Base-by-base conservation (phyloP, 2,888 invertebrate species). In the Tethea ocularis region DNA sequence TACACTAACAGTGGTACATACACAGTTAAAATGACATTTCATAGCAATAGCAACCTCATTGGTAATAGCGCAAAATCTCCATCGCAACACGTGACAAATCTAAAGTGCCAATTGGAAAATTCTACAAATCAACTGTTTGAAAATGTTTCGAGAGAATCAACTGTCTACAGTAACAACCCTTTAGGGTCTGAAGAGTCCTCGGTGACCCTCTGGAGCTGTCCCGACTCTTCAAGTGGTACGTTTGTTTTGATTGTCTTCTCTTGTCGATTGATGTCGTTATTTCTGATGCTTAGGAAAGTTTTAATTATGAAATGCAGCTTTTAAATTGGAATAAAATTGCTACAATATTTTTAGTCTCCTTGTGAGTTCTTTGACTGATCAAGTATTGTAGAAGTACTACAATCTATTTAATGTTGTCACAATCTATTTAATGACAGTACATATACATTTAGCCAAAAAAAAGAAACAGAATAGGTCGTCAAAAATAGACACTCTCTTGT, bases 71-170 rank as follows among this genome's bases (percentile, higher is more conserved):
- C 57, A 22, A 11, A 4, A 56, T 41, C 11, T 36, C 62, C 6
- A 77, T 74, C 17, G 17, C 1, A 6, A 82, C 63, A 86, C 81
- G 72, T 69, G 86, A 82, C 70, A 59, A 11, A 29, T 66, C 62
- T 60, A 69, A 75, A 74, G 66, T 77, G 78, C 72, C 87, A 89
- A 91, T 91, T 81, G 86, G 86, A 84, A 88, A 89, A 86, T 86
- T 83, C 80, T 87, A 86, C 85, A 89, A 89, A 89, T 88, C 88
- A 88, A 86, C 84, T 81, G 85, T 86, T 85, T 85, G 87, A 84
- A 88, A 86, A 86, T 83, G 46, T 79, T 74, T 80, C 73, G 77
- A 78, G 78, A 69, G 69, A 71, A 64, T 66, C 62, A 58, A 69
- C 71, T 67, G 71, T 61, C 77, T 83, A 79, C 82, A 77, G 87